Conservation (phyloP, 2,888 invertebrate genomes). For the Celastrina argiolus region DNA sequence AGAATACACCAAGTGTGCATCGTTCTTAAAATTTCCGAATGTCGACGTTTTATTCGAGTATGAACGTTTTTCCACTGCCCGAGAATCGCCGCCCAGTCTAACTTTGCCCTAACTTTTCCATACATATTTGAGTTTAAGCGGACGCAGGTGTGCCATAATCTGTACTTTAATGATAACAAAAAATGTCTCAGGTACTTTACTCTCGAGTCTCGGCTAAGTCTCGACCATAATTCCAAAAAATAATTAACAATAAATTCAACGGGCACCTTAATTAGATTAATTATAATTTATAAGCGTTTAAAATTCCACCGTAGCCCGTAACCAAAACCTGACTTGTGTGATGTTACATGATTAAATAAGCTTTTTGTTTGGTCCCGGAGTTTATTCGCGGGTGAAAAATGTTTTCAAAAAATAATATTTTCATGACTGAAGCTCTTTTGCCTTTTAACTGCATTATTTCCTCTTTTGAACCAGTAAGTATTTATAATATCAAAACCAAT, state of each 20-base stretch:
- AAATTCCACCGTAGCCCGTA: background rate
- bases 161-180: background rate
- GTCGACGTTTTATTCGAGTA: too few species aligned
- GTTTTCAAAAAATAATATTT: background rate
- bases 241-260: slow-evolving; percentile 7
- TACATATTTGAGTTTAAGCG: too few species aligned
- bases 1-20: too few species aligned
- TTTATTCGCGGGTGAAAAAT: slow-evolving; percentile 7
- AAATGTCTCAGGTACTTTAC: background rate
- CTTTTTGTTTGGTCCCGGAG: background rate
- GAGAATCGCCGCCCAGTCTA: too few species aligned
- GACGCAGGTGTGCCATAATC: background rate
- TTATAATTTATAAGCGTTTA: slow-evolving; percentile 17
- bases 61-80: too few species aligned
- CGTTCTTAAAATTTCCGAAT: too few species aligned
- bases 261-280: slow-evolving; percentile 8
- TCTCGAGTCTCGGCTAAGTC: background rate
- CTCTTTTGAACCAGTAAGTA: background rate
- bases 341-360: slow-evolving; percentile 19
- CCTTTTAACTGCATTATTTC: background rate
- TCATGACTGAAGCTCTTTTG: background rate
- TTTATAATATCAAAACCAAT: too few species aligned
- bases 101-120: too few species aligned
- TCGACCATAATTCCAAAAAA: slow-evolving; percentile 14
- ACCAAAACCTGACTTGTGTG: slow-evolving; percentile 20